A percentile compares a stretch with the other conserved stretches of the same genome.
Conservation (phyloP, 2,888 invertebrate species). For the Iphiclides podalirius region DNA sequence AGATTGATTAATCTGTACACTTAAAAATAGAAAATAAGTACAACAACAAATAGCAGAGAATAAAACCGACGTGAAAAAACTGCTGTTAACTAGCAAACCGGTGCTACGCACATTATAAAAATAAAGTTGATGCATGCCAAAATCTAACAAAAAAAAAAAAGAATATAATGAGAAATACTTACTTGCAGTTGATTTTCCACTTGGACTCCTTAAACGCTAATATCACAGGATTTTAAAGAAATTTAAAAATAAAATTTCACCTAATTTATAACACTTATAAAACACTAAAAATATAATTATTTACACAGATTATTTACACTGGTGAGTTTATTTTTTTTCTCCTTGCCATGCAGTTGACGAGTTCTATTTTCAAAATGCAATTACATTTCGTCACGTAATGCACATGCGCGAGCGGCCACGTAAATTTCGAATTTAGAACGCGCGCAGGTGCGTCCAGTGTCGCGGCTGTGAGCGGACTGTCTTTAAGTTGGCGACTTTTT, state of each 20-base stretch:
- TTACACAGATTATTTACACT: conserved; percentile 50
- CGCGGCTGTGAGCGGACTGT: conserved; percentile 50
- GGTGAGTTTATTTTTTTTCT: conserved; percentile 35
- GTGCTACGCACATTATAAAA: too few species aligned
- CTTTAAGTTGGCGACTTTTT: conserved; percentile 42
- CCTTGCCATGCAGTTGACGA: conserved; percentile 42
- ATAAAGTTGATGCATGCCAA: background rate
- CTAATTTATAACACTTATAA: conserved; percentile 41
- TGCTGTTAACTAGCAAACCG: too few species aligned
- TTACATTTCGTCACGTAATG: conserved; percentile 34
- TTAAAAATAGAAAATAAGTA: too few species aligned
- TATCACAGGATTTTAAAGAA: conserved; percentile 73
- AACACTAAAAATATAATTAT: conserved; percentile 37
- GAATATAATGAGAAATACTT: conserved; percentile 45
- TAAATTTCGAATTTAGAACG: conserved; percentile 32
- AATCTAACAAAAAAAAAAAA: conserved; percentile 19
- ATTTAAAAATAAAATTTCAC: conserved; percentile 40
- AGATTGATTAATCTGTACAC: too few species aligned
- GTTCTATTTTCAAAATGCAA: conserved; percentile 34
- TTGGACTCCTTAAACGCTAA: conserved; percentile 57
- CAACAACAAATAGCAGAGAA: background rate
- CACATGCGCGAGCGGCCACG: conserved; percentile 23
- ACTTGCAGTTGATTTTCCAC: conserved; percentile 52
- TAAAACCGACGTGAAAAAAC: background rate
- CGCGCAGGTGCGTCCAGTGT: conserved; percentile 42